These are phyloP conservation scores for Dufourea novaeangliae DNA, from an alignment of 1,140 invertebrate genomes.

Conservation along the genomic window DNA sequence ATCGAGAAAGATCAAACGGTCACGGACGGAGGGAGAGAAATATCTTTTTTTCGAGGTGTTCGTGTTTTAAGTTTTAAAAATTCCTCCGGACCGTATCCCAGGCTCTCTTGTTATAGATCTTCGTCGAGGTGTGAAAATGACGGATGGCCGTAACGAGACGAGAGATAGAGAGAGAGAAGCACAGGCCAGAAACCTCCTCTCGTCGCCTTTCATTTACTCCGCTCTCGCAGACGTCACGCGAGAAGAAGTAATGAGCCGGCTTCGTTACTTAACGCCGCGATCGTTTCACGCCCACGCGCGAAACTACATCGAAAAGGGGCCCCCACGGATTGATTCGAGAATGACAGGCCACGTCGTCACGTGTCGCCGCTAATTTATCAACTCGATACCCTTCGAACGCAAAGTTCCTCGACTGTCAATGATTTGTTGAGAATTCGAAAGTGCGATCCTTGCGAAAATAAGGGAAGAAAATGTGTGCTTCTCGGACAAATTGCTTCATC, in stretches of 20 bases:
- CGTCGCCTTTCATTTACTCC: constrained; percentile 60
- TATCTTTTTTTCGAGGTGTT: not conserved
- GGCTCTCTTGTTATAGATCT: constrained; percentile 45
- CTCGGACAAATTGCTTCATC: too few relatives aligned
- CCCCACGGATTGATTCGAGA: constrained; percentile 59
- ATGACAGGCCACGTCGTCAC: constrained; percentile 46
- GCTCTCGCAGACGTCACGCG: constrained; percentile 59
- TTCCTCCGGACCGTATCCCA: constrained; percentile 29
- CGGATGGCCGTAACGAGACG: constrained; percentile 64
- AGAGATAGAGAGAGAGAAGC: too few relatives aligned
- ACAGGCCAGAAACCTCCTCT: constrained; percentile 43
- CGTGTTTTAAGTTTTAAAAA: constrained; percentile 14
- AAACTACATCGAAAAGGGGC: constrained; percentile 32
- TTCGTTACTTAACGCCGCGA: constrained; percentile 62
- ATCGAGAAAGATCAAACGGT: not conserved
- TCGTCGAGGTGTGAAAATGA: constrained; percentile 66
- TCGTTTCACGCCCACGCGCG: constrained; percentile 63
- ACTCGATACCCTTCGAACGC: not conserved
- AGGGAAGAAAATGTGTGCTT: too few relatives aligned
- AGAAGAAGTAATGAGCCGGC: constrained; percentile 64
- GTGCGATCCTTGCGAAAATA: too few relatives aligned
- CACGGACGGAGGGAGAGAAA: too few relatives aligned
- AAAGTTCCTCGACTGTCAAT: not conserved
- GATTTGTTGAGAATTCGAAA: too few relatives aligned
- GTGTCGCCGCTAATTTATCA: constrained; percentile 25